phyloP scores from a whole-genome alignment of 2,797 vertebrate species.

The Sebastes vulpes region DNA sequence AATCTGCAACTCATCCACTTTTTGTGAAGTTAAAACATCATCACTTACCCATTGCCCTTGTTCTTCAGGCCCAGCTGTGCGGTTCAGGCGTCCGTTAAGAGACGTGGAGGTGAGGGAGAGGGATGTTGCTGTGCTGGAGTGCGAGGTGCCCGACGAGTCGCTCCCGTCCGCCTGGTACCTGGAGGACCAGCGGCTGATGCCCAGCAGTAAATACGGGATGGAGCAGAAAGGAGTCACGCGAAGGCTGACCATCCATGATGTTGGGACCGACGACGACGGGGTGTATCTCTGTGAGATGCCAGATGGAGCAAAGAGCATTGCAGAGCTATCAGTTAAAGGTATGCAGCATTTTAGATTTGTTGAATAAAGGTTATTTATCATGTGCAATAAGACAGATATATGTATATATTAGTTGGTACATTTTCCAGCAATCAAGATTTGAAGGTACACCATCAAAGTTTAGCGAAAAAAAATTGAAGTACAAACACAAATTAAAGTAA shows the following conservation, averaged over 20 bases:
- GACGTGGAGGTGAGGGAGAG: conserved; percentile 91
- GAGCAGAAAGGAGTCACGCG: conserved; percentile 90
- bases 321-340: conserved; percentile 95
- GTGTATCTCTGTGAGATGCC: conserved; percentile 97
- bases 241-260: conserved; percentile 91
- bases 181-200: conserved; percentile 93
- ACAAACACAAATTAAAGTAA: background rate
- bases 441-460: background rate
- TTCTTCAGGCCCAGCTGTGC: conserved; percentile 87
- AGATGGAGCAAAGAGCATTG: conserved; percentile 92
- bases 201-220: conserved; percentile 92
- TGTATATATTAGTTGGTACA: background rate
- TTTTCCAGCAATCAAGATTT: background rate
- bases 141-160: conserved; percentile 92
- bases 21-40: background rate
- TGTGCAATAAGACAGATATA: background rate
- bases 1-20: background rate
- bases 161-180: conserved; percentile 92
- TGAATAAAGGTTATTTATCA: background rate
- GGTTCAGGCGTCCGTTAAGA: conserved; percentile 88
- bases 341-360: background rate
- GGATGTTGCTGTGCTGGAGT: conserved; percentile 92
- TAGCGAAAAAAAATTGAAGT: too few species aligned
- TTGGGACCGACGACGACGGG: conserved; percentile 92
- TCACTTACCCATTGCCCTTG: background rate